A percentile compares a stretch with the other conserved stretches of the same genome.
Evolutionary conservation across 2,113 vertebrate species (phyloP).

Genomic region (Dendrocopos noguchii): DNA sequence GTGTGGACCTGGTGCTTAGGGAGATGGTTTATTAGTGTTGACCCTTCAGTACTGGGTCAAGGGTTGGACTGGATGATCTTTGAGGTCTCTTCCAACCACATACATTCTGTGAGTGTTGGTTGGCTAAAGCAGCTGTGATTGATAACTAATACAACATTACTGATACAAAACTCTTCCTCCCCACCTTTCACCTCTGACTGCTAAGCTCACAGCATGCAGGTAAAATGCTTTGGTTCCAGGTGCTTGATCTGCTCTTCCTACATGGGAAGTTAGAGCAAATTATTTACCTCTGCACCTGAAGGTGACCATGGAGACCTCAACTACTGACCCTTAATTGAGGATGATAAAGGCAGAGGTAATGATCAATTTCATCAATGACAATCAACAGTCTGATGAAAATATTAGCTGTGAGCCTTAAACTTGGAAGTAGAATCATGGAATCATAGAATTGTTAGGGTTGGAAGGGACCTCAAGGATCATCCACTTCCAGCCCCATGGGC

Average conservation of each 20-base stretch:
- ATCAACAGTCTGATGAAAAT: neutral
- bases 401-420: neutral
- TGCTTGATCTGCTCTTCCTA: neutral
- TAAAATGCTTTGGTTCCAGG: neutral
- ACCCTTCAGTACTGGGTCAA: too few relatives aligned
- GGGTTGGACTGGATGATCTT: too few relatives aligned
- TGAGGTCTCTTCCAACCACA: too few relatives aligned
- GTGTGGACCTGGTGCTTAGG: too few relatives aligned
- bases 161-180: neutral
- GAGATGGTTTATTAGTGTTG: too few relatives aligned
- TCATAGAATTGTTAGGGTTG: too few relatives aligned
- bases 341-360: neutral
- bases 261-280: neutral
- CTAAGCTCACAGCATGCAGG: neutral
- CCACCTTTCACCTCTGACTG: neutral
- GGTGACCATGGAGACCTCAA: neutral
- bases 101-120: neutral
- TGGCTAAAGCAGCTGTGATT: neutral
- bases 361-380: neutral
- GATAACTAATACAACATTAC: neutral
- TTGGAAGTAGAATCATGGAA: neutral
- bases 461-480: too few relatives aligned
- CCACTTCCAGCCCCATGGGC: too few relatives aligned
- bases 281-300: neutral
- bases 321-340: neutral